Evolutionary conservation across 2,113 vertebrate genomes (phyloP).

Genomic region (Ochotona princeps): DNA sequence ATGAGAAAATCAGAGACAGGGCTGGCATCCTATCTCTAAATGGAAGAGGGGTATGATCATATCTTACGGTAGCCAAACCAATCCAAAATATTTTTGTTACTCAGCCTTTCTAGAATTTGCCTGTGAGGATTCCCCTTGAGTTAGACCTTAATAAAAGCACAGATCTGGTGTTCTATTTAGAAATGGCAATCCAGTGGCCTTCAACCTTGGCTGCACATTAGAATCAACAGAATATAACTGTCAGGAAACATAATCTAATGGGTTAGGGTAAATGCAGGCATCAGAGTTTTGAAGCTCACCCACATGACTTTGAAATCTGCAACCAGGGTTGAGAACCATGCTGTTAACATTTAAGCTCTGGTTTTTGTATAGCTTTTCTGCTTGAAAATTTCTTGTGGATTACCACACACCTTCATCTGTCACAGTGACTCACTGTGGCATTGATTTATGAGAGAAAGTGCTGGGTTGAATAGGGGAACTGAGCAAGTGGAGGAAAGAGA

Average conservation of each 20-base stretch:
- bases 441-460: constrained; percentile 18
- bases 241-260: constrained; percentile 30
- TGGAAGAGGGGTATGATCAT: neutral
- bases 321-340: neutral
- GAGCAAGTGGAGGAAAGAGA: neutral
- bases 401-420: neutral
- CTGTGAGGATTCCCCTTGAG: neutral
- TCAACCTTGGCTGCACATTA: neutral
- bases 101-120: neutral
- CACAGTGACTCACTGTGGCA: constrained; percentile 28
- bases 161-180: neutral
- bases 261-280: neutral
- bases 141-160: neutral
- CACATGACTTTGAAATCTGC: neutral
- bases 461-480: neutral
- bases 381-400: constrained; percentile 46
- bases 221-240: neutral
- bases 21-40: neutral
- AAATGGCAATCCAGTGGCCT: neutral
- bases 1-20: neutral
- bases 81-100: neutral
- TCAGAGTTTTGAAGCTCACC: neutral
- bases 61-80: neutral
- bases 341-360: constrained; percentile 18
- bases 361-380: neutral